Percentiles rank a stretch among this genome's conserved stretches.
phyloP scores from a whole-genome alignment of 2,888 invertebrate species.

The Odontothrips loti region DNA sequence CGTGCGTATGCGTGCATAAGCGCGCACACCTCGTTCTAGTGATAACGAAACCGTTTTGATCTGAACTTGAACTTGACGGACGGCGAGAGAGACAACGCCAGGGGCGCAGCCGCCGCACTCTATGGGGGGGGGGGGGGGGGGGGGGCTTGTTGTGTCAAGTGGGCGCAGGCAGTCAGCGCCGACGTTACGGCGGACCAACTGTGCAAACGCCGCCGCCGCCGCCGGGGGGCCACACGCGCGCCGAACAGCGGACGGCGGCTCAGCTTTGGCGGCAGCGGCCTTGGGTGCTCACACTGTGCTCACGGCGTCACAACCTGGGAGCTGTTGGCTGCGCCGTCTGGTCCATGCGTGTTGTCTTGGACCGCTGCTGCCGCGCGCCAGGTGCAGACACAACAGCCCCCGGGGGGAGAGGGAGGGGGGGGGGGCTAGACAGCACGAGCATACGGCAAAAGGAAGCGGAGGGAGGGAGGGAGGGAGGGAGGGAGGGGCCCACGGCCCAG shows the following conservation, averaged over 20 bases:
- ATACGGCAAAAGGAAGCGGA: neutral
- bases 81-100: too few species aligned
- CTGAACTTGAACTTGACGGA: neutral
- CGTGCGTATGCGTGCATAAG: neutral
- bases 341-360: too few species aligned
- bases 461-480: neutral
- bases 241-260: too few species aligned
- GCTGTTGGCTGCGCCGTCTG: too few species aligned
- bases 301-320: too few species aligned
- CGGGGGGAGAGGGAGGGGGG: neutral
- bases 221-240: too few species aligned
- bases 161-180: too few species aligned
- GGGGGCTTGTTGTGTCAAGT: too few species aligned
- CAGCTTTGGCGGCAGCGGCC: too few species aligned
- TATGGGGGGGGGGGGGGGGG: too few species aligned
- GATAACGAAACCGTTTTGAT: neutral
- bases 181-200: too few species aligned
- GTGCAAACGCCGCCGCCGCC: too few species aligned
- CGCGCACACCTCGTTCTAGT: neutral
- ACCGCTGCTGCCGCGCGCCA: neutral
- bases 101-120: neutral
- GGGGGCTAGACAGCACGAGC: conserved; percentile 6
- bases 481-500: neutral
- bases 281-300: neutral
- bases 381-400: neutral